Base-by-base conservation (phyloP, 30 jellyfish, hydroid and myxozoan genomes). In the Nemopilema nomurai region DNA sequence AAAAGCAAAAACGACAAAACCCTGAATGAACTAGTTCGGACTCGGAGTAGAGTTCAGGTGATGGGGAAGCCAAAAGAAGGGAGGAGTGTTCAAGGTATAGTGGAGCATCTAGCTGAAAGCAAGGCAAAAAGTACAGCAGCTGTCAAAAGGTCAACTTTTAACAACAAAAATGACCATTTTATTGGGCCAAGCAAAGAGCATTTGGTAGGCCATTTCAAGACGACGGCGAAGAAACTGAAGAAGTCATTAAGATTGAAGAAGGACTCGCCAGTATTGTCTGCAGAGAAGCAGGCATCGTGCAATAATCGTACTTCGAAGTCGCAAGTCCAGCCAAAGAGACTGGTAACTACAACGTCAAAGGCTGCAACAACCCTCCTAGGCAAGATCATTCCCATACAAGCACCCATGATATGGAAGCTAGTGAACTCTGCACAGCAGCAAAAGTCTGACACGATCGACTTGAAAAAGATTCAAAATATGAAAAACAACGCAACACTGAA, bases 371-470 rank as follows among this genome's bases (percentile, higher is more conserved):
- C 93, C 13, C 65, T 84, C 16, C 26, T 79, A 26, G 93, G 93
- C 28, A 84, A 84, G 31, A 84, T 84, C 20, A 66, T 71, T 41
- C 93, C 93, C 31, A 84, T 84, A 17, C 87, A 84, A 49, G 87
- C 87, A 23, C 93, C 87, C 1, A 84, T 84, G 93, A 84, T 84
- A 1, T 84, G 93, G 93, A 84, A 84, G 49, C 77, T 84, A 3
- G 93, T 84, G 22, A 84, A 84, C 79, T 84, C 93, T 6, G 32
- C 77, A 1, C 79, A 63, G 72, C 82, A 62, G 68, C 78, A 84
- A 64, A 74, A 74, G 0, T 27, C 87, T 29, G 64, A 51, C 57
- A 69, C 80, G 1, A 75, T 74, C 22, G 83, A 67, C 27, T 18
- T 84, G 69, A 65, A 76, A 22, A 75, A 73, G 33, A 74, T 84